Percentiles rank a stretch among this genome's conserved stretches.
phyloP scores from a whole-genome alignment of 2,888 invertebrate genomes.

The Cataglyphis livida region DNA sequence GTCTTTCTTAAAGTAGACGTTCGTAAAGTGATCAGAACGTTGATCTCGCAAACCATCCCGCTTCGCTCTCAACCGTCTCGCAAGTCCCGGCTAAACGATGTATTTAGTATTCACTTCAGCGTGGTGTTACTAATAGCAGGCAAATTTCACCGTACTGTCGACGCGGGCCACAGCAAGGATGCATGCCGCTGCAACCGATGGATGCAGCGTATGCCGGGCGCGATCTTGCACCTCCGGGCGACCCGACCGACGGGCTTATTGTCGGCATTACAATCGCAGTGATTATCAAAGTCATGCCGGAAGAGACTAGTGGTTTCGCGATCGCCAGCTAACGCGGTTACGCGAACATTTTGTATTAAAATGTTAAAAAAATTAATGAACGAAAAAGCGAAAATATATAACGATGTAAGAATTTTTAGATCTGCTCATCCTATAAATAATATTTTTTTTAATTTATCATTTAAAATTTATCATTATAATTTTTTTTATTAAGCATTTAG shows the following conservation, averaged over 20 bases:
- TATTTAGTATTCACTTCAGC: constrained; percentile 73
- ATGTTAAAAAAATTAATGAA: neutral
- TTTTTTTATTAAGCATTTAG: neutral
- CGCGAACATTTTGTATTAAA: neutral
- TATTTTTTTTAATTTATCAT: neutral
- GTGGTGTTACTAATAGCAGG: constrained; percentile 71
- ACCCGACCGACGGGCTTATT: constrained; percentile 61
- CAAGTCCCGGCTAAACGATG: constrained; percentile 60
- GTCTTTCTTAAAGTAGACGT: constrained; percentile 34
- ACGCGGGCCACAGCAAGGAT: constrained; percentile 46
- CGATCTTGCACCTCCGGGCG: constrained; percentile 23
- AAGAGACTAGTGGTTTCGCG: constrained; percentile 35
- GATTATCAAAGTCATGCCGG: constrained; percentile 60
- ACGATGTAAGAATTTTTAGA: neutral
- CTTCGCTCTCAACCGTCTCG: constrained; percentile 13
- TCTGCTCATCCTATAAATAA: neutral
- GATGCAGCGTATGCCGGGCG: constrained; percentile 61
- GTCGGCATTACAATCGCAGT: constrained; percentile 66
- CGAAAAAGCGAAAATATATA: neutral
- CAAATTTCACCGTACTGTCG: constrained; percentile 68
- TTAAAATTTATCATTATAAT: neutral
- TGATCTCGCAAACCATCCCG: constrained; percentile 30
- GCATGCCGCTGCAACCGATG: constrained; percentile 54
- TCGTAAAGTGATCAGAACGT: constrained; percentile 48
- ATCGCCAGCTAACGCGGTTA: neutral